Evolutionary conservation across 2,888 invertebrate genomes (phyloP), one percentile per base, ranked within the genome.

Genomic region (Pseudococcus jackbeardsleyi): DNA sequence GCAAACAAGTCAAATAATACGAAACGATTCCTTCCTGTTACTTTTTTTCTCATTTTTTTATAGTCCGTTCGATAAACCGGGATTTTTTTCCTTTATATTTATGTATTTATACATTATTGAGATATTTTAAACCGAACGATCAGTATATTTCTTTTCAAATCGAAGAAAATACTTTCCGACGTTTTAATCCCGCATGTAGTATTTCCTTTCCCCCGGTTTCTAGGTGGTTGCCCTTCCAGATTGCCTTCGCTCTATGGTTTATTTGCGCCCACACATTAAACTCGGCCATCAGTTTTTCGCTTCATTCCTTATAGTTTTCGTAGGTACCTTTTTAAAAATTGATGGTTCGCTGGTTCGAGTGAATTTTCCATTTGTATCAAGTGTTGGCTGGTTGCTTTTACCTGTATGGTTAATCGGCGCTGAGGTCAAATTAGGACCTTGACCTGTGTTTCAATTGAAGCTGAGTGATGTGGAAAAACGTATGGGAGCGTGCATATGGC

Each of bases 41-140:
- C 46, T 46, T 46, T 50, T 12, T 50, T 15, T 12, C 48, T 50
- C 48, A 12, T 50, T 50, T 50, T 50, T 64, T 22, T 64, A 8
- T 64, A 64, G 22, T 59, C 59, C 59, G 59, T 64, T 64, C 64
- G 12, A 64, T 64, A 64, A 64, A 22, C 64, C 12, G 3, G 11
- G 9, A 64, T 64, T 64, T 22, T 22, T 64, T 64, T 22, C 9
- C 64, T 9, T 64, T 64, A 19, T 64, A 64, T 22, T 19, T 64
- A 64, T 64, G 64, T 59, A 59, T 59, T 64, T 22, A 64, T 64
- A 64, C 22, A 64, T 64, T 9, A 64, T 64, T 64, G 64, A 64
- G 22, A 64, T 64, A 22, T 9, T 64, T 64, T 22, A 19, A 22
- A 11, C 19, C 22, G 64, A 64, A 64, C 64, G 9, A 64, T 64